Percentiles rank a stretch among this genome's conserved stretches.
Evolutionary conservation across 2,888 invertebrate species (phyloP).

Genomic region (Leptopilina syphax): DNA sequence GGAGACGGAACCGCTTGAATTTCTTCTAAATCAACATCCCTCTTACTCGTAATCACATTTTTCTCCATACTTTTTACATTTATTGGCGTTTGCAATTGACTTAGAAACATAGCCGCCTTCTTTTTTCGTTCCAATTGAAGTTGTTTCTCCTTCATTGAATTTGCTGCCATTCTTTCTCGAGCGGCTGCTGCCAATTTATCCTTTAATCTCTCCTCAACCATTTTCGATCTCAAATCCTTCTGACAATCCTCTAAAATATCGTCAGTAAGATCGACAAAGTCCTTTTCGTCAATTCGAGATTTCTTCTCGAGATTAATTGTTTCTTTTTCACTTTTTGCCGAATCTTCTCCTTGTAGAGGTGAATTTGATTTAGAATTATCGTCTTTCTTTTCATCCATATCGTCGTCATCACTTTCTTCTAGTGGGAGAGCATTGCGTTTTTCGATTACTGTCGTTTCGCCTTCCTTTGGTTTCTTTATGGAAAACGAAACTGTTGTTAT

Average conservation of each 20-base stretch:
- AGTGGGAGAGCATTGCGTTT: conserved; percentile 86
- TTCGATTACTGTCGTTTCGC: conserved; percentile 80
- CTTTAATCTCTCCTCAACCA: conserved; percentile 80
- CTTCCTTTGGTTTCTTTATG: conserved; percentile 89
- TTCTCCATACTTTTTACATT: conserved; percentile 53
- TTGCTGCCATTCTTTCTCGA: conserved; percentile 78
- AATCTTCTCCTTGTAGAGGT: conserved; percentile 56
- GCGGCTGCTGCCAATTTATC: conserved; percentile 80
- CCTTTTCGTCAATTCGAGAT: conserved; percentile 71
- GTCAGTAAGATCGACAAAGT: conserved; percentile 73
- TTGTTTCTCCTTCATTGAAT: conserved; percentile 76
- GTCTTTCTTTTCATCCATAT: conserved; percentile 68
- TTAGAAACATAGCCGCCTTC: conserved; percentile 89
- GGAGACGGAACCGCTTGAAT: conserved; percentile 71
- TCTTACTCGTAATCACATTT: conserved; percentile 45
- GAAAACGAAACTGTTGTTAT: conserved; percentile 87
- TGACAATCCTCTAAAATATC: conserved; percentile 74
- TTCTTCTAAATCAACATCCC: conserved; percentile 67
- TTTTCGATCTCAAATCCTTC: conserved; percentile 67
- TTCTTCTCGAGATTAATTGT: conserved; percentile 62
- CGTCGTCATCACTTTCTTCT: conserved; percentile 82
- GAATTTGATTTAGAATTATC: conserved; percentile 66
- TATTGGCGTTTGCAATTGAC: conserved; percentile 76
- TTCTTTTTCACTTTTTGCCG: conserved; percentile 56
- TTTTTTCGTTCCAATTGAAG: conserved; percentile 87